Base-by-base conservation (phyloP, 2,797 vertebrate species). In the Ibycter americanus region DNA sequence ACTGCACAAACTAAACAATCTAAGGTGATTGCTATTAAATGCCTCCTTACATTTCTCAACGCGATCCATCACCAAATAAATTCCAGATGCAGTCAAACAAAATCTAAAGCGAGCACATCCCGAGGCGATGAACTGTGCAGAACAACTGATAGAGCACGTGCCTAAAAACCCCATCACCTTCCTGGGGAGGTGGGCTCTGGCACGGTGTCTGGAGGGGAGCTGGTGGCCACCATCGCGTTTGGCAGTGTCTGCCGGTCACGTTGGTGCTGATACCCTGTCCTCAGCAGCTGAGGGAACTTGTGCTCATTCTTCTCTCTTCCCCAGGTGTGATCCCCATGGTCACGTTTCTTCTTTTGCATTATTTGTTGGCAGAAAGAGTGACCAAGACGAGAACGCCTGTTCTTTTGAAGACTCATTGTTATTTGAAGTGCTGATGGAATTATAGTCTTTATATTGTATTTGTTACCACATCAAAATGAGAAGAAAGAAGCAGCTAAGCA, bases 341-440 rank as follows among this genome's bases (percentile, higher is more conserved):
- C 7, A 15, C 16, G 44, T 44, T 83, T 95, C 89, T 93, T 73
- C 20, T 85, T 90, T 76, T 96, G 83, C 83, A 38, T 93, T 96
- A 89, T 94, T 94, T 13, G 29, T 82, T 44, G 82, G 63, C 70
- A 51, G 74, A 61, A 83, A 93, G 12, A 81, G 17, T 40, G 58
- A 93, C 90, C 85, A 16, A 79, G 46, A 66, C 2, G 3, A 73
- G 80, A 85, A 62, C 6, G 1, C 14, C 25, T 26, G 26, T 47
- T 67, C 80, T 89, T 93, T 74, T 67, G 83, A 95, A 83, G 46
- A 32, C 93, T 72, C 52, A 17, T 74, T 79, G 12, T 72, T 72
- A 78, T 87, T 84, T 67, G 61, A 76, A 87, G 63, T 59, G 65
- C 65, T 40, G 70, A n/a, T 79, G 82, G 56, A 76, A 61, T 89